These are phyloP conservation scores for Pseudomyrmex flavicornis DNA, from an alignment of 1,140 invertebrate genomes.

Conservation along the genomic window DNA sequence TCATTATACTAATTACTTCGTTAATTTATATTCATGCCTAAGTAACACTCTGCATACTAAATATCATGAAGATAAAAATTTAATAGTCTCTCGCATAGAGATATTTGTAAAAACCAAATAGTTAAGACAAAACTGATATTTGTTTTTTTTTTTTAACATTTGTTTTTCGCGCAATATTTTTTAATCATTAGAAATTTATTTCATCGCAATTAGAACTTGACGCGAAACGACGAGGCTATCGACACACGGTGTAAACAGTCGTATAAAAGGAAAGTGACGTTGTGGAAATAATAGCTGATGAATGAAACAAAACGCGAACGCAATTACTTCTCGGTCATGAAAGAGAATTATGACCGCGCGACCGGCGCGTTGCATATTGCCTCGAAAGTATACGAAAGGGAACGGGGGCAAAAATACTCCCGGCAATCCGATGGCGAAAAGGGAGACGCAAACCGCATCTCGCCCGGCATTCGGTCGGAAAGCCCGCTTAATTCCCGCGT, in stretches of 20 bases:
- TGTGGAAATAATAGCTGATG: constrained; percentile 26
- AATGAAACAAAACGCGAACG: constrained; percentile 13
- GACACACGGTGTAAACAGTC: constrained; percentile 18
- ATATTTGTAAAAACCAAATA: background rate
- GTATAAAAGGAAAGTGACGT: constrained; percentile 16
- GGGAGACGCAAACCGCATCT: constrained; percentile 11
- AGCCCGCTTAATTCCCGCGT: constrained; percentile 25
- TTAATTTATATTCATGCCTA: background rate
- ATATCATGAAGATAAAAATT: background rate
- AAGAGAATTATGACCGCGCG: constrained; percentile 13
- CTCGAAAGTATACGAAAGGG: constrained; percentile 1
- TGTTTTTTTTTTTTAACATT: background rate
- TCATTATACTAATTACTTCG: background rate
- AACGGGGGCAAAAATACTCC: constrained; percentile 18
- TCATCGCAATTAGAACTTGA: background rate
- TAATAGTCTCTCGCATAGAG: background rate
- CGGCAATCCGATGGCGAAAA: background rate
- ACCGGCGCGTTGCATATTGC: constrained; percentile 26
- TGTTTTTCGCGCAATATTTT: background rate
- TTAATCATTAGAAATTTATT: background rate
- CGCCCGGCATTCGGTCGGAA: constrained; percentile 14
- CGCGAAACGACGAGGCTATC: background rate
- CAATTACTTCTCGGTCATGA: constrained; percentile 41
- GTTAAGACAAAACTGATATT: constrained; percentile 4
- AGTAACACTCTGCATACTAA: background rate